Base-by-base conservation (phyloP, 1,140 invertebrate genomes). In the Lycorma delicatula region DNA sequence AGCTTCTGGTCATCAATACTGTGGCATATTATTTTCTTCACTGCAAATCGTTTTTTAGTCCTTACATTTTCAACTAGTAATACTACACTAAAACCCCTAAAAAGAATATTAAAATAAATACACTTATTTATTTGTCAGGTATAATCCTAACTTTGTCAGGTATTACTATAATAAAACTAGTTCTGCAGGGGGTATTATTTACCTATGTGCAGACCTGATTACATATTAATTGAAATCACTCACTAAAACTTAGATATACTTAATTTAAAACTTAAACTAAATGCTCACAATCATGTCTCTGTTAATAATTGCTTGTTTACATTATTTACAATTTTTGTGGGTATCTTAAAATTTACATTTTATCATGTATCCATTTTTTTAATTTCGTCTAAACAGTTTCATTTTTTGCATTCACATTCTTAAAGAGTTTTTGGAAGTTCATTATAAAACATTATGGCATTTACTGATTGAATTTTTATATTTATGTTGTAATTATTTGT, bases 11-110 rank as follows among this genome's bases (percentile, higher is more conserved):
- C 90, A 59, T 89, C 86, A 59, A 81, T 74, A 52, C 83, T 81
- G 72, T 92, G 87, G 69, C 87, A 91, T 38, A 80, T 78, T 41
- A 93, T 89, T 66, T 86, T 79, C 74, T 93, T 93, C 31, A 92
- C 70, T 11, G 89, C 91, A 77, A 81, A 91, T 55, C 79, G 75
- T 60, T 84, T 82, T 62, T 81, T 81, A 9, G 79, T 85, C n/a
- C 73, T 56, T n/a, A 72, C 64, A 72, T 91, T 85, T 70, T 91
- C 85, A 2, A 87, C 82, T 59, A 93, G 73, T 64, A 86, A 82
- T 54, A 93, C 87, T 57, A 82, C 82, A 68, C 89, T 91, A 67
- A 93, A 93, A 18, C 89, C 90, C 23, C 90, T 92, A 68, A 58
- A 81, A 76, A 64, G 55, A 66, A 65, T 44, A 58, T 54, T 34